A percentile compares a stretch with the other conserved stretches of the same genome.
Evolutionary conservation across 2,113 vertebrate genomes (phyloP).

Genomic region (Chascanopsetta lugubris): DNA sequence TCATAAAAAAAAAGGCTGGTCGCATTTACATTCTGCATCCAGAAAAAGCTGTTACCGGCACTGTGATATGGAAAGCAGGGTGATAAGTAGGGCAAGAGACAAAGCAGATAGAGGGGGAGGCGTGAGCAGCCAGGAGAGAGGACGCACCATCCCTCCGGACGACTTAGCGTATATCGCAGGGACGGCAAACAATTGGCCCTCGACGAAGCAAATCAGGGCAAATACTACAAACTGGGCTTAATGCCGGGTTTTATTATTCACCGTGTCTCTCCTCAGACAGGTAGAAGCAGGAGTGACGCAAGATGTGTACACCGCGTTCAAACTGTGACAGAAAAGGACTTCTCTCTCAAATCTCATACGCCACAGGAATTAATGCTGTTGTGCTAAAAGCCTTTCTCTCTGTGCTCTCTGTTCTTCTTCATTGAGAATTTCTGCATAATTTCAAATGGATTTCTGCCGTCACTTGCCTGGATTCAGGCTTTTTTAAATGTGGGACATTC

Average conservation of each 20-base stretch:
- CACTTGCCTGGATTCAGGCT: background rate
- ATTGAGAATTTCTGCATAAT: background rate
- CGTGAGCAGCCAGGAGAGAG: slow-evolving; percentile 41
- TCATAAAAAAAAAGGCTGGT: slow-evolving; percentile 61
- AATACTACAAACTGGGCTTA: slow-evolving; percentile 36
- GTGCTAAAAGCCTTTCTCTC: no score
- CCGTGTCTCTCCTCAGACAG: background rate
- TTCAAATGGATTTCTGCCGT: background rate
- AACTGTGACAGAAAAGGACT: background rate
- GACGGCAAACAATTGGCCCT: slow-evolving; percentile 44
- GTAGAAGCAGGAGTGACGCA: background rate
- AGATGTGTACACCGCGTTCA: background rate
- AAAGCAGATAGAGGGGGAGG: slow-evolving; percentile 51
- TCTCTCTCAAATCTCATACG: background rate
- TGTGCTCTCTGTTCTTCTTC: no score
- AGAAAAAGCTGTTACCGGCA: slow-evolving; percentile 51
- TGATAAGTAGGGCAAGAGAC: slow-evolving; percentile 72
- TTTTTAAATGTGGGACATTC: no score
- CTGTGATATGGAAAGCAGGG: slow-evolving; percentile 74
- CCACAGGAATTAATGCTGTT: no score
- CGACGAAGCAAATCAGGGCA: slow-evolving; percentile 45
- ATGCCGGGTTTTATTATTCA: slow-evolving; percentile 20
- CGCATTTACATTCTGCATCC: slow-evolving; percentile 52
- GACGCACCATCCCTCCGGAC: slow-evolving; percentile 62
- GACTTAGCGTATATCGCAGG: slow-evolving; percentile 37